Percentiles rank a stretch among this genome's conserved stretches.
Evolutionary conservation across 2,888 invertebrate species (phyloP).

Genomic region (Agriotes lineatus): DNA sequence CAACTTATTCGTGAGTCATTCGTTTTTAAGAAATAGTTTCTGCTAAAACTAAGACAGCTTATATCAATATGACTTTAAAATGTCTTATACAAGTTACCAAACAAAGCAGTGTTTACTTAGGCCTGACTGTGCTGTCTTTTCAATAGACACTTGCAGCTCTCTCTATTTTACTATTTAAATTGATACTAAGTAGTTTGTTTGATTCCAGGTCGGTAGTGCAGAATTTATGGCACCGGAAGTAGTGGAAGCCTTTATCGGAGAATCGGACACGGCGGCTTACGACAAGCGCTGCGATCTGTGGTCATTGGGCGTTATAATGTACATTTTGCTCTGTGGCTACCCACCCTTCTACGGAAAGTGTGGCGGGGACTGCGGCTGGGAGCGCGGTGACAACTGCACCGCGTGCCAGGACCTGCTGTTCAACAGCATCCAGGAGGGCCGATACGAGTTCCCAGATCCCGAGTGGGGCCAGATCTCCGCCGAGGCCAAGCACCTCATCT

Average conservation of each 20-base stretch:
- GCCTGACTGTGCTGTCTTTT: no score
- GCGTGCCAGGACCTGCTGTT: slow-evolving; percentile 93
- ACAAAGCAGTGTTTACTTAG: no score
- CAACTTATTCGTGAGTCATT: no score
- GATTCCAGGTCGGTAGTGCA: slow-evolving; percentile 82
- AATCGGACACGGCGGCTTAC: slow-evolving; percentile 79
- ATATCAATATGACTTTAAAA: no score
- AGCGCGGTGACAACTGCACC: slow-evolving; percentile 92
- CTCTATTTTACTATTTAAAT: no score
- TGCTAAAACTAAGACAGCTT: no score
- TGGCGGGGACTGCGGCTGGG: slow-evolving; percentile 96
- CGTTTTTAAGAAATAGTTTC: no score
- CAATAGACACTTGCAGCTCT: no score
- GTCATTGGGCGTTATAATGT: slow-evolving; percentile 96
- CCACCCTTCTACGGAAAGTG: slow-evolving; percentile 98
- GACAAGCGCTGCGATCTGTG: slow-evolving; percentile 98
- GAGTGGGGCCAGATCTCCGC: slow-evolving; percentile 92
- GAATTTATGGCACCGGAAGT: slow-evolving; percentile 95
- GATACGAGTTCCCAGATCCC: slow-evolving; percentile 81
- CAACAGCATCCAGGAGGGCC: slow-evolving; percentile 87
- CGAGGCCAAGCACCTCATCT: slow-evolving; percentile 95
- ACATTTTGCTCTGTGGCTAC: slow-evolving; percentile 96
- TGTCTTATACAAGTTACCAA: no score
- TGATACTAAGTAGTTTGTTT: background rate
- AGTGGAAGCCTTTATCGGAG: slow-evolving; percentile 96